Evolutionary conservation across 2,888 invertebrate genomes (phyloP), one percentile per base, ranked within the genome.

Genomic region (Dolomedes plantarius): DNA sequence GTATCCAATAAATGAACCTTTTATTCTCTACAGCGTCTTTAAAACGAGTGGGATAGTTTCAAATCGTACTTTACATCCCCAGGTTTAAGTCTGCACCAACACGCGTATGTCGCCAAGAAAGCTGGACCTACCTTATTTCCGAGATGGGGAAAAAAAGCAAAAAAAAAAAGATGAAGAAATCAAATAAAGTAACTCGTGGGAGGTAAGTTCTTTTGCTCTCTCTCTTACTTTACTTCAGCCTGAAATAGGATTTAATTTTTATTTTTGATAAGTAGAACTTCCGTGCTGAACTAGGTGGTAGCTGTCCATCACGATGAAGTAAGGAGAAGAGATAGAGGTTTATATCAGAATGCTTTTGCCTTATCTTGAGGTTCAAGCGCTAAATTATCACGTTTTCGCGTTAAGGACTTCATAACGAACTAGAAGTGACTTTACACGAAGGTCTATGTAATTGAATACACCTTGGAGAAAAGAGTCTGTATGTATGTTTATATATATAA

Each of bases 81-180:
- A 16, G 16, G 46, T 46, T 46, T 46, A 46, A 46, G n/a, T 16
- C 13, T 23, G 7, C 19, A 23, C 11, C 19, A 23, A 11, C 23
- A n/a, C 16, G 9, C 5, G 11, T 6, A 6, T 23, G 56, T 56
- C 56, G 56, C 56, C 56, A 56, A 11, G 23, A 6, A 46, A 56
- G 23, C 56, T 56, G 56, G 56, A 56, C 56, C 56, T 6, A 56
- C 56, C 56, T 56, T 56, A 23, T 23, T 56, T 56, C 56, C 11
- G 23, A 56, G 19, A 56, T 56, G 23, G 23, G 56, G 23, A 19
- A 11, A 56, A 56, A 56, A 56, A 46, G 56, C 1, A 5, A 56
- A 56, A 46, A 46, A 46, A 16, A 16, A 46, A 56, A 19, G 3
- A 23, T 56, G 23, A 23, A 56, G 56, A 23, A 56, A 56, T 56